Base-by-base conservation (phyloP, 2,888 invertebrate species). In the Cheilosia impressa region DNA sequence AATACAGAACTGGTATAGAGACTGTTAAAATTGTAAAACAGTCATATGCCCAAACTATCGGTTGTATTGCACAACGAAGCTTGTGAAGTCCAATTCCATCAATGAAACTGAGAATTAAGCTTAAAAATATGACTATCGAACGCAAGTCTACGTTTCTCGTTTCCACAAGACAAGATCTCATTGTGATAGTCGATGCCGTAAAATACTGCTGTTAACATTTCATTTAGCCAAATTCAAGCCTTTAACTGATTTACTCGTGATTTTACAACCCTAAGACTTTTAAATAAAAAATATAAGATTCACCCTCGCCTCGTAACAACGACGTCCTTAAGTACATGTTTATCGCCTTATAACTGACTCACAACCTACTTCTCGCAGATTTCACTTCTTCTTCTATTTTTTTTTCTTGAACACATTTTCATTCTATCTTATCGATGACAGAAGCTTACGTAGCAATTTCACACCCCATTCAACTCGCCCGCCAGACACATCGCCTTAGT, bases 381-480 rank as follows among this genome's bases (percentile, higher is more conserved):
- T 65, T 31, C 22, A 68, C 53, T 27, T 31, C 60, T 43, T 52
- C 15, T 50, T 45, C n/a, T n/a, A n/a, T 50, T 22, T 53, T 22
- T 27, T 31, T 31, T 31, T 7, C 31, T 9, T 9, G 7, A 2
- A 9, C 52, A 71, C 58, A 58, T 60, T 79, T 57, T 66, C 58
- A 55, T 80, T 76, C 60, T 62, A 73, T 71, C 85, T 85, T 85
- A 85, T 85, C 85, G 76, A 80, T 81, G 85, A 76, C 77, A 85
- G 81, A 41, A 81, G 85, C 85, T 85, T 85, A 85, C 85, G 63
- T 68, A 72, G 81, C 81, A 81, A 81, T 85, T 65, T 81, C 76
- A 72, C 85, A 81, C 80, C 72, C 85, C 76, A 85, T 77, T 81
- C 81, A 72, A 62, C 63, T 52, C 73, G 60, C 60, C 43, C 52